Percentiles rank a stretch among this genome's conserved stretches.
These are phyloP conservation scores for Meloidogyne exigua DNA, from an alignment of 1,140 invertebrate species.

Conservation along the genomic window DNA sequence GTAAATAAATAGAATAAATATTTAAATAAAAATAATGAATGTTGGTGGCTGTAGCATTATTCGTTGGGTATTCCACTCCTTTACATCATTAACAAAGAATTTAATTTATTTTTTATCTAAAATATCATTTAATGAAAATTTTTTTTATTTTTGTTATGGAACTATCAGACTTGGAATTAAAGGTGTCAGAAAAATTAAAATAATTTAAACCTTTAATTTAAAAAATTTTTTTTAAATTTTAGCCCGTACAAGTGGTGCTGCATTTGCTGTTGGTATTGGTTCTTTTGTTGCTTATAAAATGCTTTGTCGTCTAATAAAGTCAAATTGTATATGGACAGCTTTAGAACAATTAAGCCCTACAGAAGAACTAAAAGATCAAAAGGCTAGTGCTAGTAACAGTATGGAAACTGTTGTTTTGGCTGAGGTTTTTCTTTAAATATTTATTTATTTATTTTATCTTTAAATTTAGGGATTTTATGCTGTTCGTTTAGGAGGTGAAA, in stretches of 20 bases:
- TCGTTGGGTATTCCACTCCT: background rate
- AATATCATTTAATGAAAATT: conserved; percentile 5
- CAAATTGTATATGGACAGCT: conserved; percentile 21
- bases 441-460: background rate
- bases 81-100: background rate
- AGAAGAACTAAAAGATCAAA: background rate
- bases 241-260: conserved; percentile 25
- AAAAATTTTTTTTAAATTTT: background rate
- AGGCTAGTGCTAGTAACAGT: background rate
- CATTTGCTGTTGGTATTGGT: conserved; percentile 24
- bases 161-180: background rate
- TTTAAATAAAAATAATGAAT: no score
- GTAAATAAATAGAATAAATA: background rate
- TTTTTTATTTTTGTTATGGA: background rate
- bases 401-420: conserved; percentile 1
- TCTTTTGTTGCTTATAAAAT: conserved; percentile 25
- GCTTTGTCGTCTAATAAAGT: conserved; percentile 15
- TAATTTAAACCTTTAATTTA: background rate
- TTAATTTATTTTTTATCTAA: conserved; percentile 1
- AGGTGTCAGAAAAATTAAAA: background rate
- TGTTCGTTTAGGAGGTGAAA: conserved; percentile 22
- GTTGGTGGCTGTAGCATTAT: background rate
- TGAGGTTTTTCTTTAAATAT: background rate
- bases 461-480: conserved; percentile 25
- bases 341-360: conserved; percentile 5